Base-by-base conservation (phyloP, 1,140 invertebrate genomes). In the Globodera ellingtonae region DNA sequence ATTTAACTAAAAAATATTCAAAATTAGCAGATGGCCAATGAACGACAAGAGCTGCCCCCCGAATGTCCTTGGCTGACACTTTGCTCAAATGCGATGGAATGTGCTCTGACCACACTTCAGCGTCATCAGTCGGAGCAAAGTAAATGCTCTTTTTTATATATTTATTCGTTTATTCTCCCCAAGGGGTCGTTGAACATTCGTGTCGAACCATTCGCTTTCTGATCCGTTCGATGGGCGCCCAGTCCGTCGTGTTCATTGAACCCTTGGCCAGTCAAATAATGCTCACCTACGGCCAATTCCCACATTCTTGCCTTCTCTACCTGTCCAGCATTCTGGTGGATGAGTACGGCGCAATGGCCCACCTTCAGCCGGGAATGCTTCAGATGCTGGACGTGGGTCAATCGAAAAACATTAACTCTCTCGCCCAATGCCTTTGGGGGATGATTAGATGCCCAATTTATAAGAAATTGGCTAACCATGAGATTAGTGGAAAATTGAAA, bases 221-320 rank as follows among this genome's bases (percentile, higher is more conserved):
- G 56, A 92, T 98, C 67, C 92, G 97, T 69, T 95, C 94, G 90
- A 92, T 95, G 46, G 93, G 94, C 6, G 93, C 93, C 87, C 93
- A 94, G 87, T 94, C 93, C 1, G 91, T 92, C 24, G 91, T 92
- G 82, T 91, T 98, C 70, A 91, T 98, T 69, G 93, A 94, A 79
- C 92, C 93, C 66, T 90, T 98, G 75, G 94, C 95, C 56, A 92
- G 93, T 90, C 94, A 93, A 92, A 94, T 98, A 88, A 93, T 96
- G 0, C 89, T 91, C 66, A 91, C 97, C n/a, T 99, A 98, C 90
- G 90, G 92, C 24, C 83, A 91, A 24, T 93, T 95, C 89, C 92
- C 94, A 83, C 96, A 98, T 90, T 96, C 95, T 74, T 98, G 96
- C 90, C 95, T 97, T 89, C 92, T 98, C 4, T 98, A 98, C 89